Percentiles rank a stretch among this genome's conserved stretches.
These are phyloP conservation scores for Halictus rubicundus DNA, from an alignment of 1,140 invertebrate species.

Conservation along the genomic window DNA sequence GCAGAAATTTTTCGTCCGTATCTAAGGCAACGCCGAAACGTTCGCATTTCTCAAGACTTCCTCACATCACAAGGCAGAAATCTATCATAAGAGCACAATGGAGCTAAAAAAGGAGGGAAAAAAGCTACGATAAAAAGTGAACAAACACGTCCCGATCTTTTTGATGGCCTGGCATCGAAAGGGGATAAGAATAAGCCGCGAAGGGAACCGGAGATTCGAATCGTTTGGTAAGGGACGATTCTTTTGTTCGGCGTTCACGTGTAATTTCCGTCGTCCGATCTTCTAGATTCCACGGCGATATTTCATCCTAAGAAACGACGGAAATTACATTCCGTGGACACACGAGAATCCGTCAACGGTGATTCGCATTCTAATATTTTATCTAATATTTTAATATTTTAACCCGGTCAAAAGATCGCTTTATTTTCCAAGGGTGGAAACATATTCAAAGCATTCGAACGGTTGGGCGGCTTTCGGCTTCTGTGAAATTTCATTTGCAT, in stretches of 20 bases:
- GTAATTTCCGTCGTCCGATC: background rate
- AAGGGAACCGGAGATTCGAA: conserved; percentile 9
- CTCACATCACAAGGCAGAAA: too few relatives aligned
- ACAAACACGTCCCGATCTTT: too few relatives aligned
- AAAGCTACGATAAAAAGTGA: too few relatives aligned
- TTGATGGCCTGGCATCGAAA: too few relatives aligned
- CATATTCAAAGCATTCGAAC: background rate
- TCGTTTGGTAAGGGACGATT: background rate
- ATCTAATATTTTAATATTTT: conserved; percentile 12
- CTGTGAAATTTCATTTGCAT: conserved; percentile 39
- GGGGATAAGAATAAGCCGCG: too few relatives aligned
- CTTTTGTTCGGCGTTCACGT: conserved; percentile 13
- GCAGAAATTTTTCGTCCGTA: too few relatives aligned
- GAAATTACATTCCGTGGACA: background rate
- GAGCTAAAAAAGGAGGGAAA: too few relatives aligned
- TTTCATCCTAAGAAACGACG: conserved; percentile 10
- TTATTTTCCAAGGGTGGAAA: background rate
- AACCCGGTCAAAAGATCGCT: background rate
- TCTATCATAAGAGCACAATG: too few relatives aligned
- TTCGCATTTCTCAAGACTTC: too few relatives aligned
- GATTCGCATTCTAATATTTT: conserved; percentile 10
- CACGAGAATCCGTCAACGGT: conserved; percentile 11
- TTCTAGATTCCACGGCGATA: conserved; percentile 15
- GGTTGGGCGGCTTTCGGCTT: conserved; percentile 15
- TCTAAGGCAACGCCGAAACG: too few relatives aligned